Conservation (phyloP, 2,888 invertebrate species). For the Caenorhabditis becei region DNA sequence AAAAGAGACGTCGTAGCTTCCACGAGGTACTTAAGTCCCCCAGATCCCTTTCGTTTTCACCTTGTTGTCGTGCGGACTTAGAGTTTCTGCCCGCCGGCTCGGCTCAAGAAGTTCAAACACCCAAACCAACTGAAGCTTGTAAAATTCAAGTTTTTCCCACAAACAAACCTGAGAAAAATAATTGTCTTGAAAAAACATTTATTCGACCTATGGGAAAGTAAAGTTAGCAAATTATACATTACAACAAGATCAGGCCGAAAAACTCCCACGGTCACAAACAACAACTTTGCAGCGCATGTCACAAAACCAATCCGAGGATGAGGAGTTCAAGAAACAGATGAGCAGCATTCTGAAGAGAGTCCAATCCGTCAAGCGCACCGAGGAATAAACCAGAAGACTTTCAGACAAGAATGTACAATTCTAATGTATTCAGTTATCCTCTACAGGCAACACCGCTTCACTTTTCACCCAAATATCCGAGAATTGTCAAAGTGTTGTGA, state of each 20-base stretch:
- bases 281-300: conserved; percentile 61
- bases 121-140: not conserved
- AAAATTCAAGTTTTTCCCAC: conserved; percentile 10
- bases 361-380: conserved; percentile 63
- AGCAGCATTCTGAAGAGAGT: conserved; percentile 72
- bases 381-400: conserved; percentile 33
- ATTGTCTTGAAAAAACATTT: not conserved
- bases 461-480: conserved; percentile 2
- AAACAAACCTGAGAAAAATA: not conserved
- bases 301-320: conserved; percentile 76
- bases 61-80: not conserved
- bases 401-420: conserved; percentile 31
- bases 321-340: conserved; percentile 79
- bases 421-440: conserved; percentile 33
- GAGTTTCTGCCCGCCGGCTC: not conserved
- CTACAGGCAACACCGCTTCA: conserved; percentile 7
- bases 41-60: not conserved
- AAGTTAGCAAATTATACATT: not conserved
- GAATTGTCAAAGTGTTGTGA: conserved; percentile 21
- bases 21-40: conserved; percentile 74
- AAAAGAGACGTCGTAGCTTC: conserved; percentile 79
- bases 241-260: not conserved
- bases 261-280: not conserved
- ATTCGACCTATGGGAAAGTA: conserved; percentile 3
- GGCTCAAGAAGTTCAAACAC: conserved; percentile 24